Percentiles rank a stretch among this genome's conserved stretches.
These are phyloP conservation scores for Lithophane socia DNA, from an alignment of 2,888 invertebrate genomes.

Conservation along the genomic window DNA sequence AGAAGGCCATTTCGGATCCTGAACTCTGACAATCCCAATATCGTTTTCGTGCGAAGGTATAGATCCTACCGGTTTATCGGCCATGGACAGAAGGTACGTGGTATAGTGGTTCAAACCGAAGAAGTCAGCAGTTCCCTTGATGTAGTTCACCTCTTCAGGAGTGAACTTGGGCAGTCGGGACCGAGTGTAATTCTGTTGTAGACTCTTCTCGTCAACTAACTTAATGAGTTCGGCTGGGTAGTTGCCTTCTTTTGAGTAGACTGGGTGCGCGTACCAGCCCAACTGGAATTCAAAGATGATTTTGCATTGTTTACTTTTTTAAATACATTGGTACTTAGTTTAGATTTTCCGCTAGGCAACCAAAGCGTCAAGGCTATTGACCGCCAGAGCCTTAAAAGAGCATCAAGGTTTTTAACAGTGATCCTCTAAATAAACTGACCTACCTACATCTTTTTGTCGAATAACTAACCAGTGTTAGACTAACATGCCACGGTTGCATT, in stretches of 20 bases:
- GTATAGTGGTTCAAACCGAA: conserved; percentile 89
- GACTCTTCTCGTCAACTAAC: conserved; percentile 88
- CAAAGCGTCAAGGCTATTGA: conserved; percentile 1
- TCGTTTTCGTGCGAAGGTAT: conserved; percentile 91
- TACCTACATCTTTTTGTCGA: neutral
- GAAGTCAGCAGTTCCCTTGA: conserved; percentile 87
- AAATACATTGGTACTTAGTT: neutral
- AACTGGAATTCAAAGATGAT: conserved; percentile 73
- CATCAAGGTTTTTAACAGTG: neutral
- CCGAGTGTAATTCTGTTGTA: conserved; percentile 87
- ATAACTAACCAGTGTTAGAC: neutral
- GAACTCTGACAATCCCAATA: conserved; percentile 89
- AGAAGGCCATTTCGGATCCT: conserved; percentile 91
- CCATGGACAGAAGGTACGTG: conserved; percentile 85
- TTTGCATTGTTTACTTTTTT: neutral
- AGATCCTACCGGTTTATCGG: conserved; percentile 82
- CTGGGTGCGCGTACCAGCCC: conserved; percentile 90
- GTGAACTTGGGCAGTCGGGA: conserved; percentile 91
- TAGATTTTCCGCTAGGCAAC: neutral
- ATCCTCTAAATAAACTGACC: neutral
- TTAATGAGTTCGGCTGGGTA: conserved; percentile 90
- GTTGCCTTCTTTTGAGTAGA: conserved; percentile 89
- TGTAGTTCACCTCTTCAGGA: conserved; percentile 84
- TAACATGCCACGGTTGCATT: neutral
- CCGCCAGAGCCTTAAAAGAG: neutral